Evolutionary conservation across 35 echinoderm and acorn worm genomes (phyloP).

Genomic region (Acanthaster planci): DNA sequence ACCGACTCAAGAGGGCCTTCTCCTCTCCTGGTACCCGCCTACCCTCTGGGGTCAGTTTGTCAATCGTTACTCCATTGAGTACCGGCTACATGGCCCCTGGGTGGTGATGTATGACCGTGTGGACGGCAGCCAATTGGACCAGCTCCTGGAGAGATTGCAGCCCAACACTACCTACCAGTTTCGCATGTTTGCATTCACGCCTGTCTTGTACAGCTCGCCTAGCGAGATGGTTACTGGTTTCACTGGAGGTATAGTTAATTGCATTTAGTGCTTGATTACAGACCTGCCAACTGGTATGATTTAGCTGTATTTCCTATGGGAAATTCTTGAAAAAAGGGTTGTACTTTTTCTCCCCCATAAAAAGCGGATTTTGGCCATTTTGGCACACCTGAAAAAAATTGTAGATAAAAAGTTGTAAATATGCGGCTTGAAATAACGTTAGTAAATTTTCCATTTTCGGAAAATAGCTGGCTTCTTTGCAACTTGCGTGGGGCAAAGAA

Average conservation of each 20-base stretch:
- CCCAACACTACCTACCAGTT: constrained; percentile 79
- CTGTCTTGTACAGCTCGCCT: constrained; percentile 69
- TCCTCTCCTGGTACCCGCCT: constrained; percentile 79
- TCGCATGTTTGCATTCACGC: constrained; percentile 80
- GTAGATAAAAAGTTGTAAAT: not conserved
- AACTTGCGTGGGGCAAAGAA: too few relatives aligned
- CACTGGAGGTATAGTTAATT: constrained; percentile 74
- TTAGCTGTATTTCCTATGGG: too few relatives aligned
- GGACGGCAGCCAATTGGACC: constrained; percentile 11
- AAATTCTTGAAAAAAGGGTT: too few relatives aligned
- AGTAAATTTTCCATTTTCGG: too few relatives aligned
- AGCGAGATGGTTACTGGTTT: constrained; percentile 65
- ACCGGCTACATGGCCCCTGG: constrained; percentile 79
- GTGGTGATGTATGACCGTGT: constrained; percentile 66
- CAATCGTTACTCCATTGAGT: constrained; percentile 79
- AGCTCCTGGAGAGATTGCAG: constrained; percentile 44
- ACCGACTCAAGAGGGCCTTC: constrained; percentile 43
- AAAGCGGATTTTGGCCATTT: not conserved
- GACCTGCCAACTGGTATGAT: too few relatives aligned
- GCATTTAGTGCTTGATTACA: too few relatives aligned
- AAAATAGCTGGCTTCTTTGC: too few relatives aligned
- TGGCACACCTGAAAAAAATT: too few relatives aligned
- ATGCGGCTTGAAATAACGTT: too few relatives aligned
- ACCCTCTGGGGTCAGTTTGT: constrained; percentile 43
- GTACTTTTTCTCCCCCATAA: not conserved